Evolutionary conservation across 2,888 invertebrate genomes (phyloP), one percentile per base, ranked within the genome.

Genomic region (Zaprionus bogoriensis): DNA sequence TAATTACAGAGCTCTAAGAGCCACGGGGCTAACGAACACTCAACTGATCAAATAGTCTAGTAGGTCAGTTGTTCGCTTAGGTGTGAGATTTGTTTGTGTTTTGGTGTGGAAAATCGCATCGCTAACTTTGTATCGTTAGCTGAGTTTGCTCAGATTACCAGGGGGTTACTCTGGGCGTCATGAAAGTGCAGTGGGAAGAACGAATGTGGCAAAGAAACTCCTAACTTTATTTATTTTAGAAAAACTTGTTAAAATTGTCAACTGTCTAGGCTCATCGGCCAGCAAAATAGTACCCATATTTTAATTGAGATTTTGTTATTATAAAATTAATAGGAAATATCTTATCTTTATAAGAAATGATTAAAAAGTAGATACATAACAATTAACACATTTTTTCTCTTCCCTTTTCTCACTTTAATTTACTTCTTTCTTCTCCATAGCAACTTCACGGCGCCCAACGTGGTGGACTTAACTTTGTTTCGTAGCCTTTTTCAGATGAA

Each of bases 21-120:
- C 36, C 61, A 67, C 64, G 44, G 53, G 58, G 42, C 53, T 63
- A 70, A 48, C 53, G 54, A 51, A 48, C 42, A 63, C 55, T 61
- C 32, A 57, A 54, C 42, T 57, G 67, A 9, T 27, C 10, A 4
- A 27, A 6, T 9, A n/a, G 28, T n/a, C n/a, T n/a, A n/a, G n/a
- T 48, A 51, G 45, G 19, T 46, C 30, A 22, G 47, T 55, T 42
- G 38, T n/a, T 57, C 17, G 17, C n/a, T 51, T 50, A 22, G 57
- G 9, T 48, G 19, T 62, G 25, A 14, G 27, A 23, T 45, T 38
- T 25, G 10, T 25, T 47, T 6, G 36, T 10, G 14, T n/a, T 52
- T 23, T 22, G 12, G 30, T 36, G 12, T 23, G 5, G 4, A 7
- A 4, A n/a, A 12, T 12, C 12, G 20, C 12, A 5, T 9, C 10